These are phyloP conservation scores for Ranitomeya imitator DNA, from an alignment of 2,113 vertebrate species.

Conservation along the genomic window DNA sequence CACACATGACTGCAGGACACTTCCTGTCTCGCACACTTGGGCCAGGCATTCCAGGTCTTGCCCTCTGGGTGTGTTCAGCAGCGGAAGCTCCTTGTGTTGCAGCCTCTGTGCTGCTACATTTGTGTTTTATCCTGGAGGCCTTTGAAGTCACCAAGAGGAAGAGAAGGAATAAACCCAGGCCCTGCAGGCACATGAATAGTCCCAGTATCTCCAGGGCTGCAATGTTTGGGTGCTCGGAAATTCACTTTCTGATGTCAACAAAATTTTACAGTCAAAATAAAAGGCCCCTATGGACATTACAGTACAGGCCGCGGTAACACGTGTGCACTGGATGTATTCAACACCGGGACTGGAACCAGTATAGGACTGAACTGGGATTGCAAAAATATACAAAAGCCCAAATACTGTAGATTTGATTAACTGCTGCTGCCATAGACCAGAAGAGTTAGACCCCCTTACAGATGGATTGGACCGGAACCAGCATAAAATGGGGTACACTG, in stretches of 20 bases:
- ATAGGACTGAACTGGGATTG: neutral
- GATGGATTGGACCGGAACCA: too few species aligned
- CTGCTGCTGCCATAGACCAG: too few species aligned
- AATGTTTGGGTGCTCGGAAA: constrained; percentile 23
- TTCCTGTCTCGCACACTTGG: constrained; percentile 22
- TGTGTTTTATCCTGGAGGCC: constrained; percentile 50
- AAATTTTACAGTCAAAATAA: neutral
- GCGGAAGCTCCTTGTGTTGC: constrained; percentile 34
- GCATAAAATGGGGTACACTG: too few species aligned
- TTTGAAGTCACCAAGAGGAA: constrained; percentile 52
- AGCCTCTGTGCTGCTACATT: constrained; percentile 50
- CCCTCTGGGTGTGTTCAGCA: constrained; percentile 47
- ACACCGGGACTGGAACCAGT: neutral
- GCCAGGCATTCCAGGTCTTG: constrained; percentile 46
- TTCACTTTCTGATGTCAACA: neutral
- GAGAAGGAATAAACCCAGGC: constrained; percentile 35
- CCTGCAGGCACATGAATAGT: constrained; percentile 47
- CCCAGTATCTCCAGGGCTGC: constrained; percentile 33
- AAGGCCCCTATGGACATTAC: neutral
- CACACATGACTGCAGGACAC: neutral
- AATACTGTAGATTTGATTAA: neutral
- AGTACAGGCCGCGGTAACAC: neutral
- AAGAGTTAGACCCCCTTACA: too few species aligned
- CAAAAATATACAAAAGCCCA: neutral
- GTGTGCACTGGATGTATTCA: neutral